phyloP scores from a whole-genome alignment of 2,888 invertebrate species.

The Ophion slaviceki region DNA sequence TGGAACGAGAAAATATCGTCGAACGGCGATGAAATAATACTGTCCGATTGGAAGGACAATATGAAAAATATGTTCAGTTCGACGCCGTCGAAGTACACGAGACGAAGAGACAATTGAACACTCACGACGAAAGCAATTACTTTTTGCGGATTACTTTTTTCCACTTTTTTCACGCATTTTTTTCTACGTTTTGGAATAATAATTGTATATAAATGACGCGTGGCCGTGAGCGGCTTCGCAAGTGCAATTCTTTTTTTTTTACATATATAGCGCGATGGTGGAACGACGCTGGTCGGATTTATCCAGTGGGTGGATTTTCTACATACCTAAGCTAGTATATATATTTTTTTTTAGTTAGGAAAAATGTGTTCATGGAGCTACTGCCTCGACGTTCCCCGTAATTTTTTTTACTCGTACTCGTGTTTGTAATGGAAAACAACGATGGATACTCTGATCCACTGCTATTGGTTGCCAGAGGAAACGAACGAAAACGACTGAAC shows the following conservation, averaged over 20 bases:
- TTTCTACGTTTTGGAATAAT: conserved; percentile 1
- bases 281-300: conserved; percentile 8
- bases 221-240: conserved; percentile 44
- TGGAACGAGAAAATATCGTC: conserved; percentile 73
- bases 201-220: conserved; percentile 45
- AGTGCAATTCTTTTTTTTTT: conserved; percentile 54
- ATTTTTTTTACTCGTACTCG: not conserved
- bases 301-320: conserved; percentile 27
- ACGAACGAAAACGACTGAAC: not conserved
- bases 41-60: conserved; percentile 78
- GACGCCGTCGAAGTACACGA: conserved; percentile 78
- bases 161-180: not conserved
- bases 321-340: not conserved
- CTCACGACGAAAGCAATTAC: not conserved
- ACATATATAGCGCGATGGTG: not conserved
- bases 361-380: conserved; percentile 12
- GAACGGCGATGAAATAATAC: conserved; percentile 72
- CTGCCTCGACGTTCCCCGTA: not conserved
- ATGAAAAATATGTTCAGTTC: conserved; percentile 78
- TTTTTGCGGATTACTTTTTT: not conserved
- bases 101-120: conserved; percentile 61
- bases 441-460: not conserved
- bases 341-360: not conserved
- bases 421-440: not conserved
- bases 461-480: not conserved